Base-by-base conservation (phyloP, 1,140 invertebrate species). In the Phortica variegata region DNA sequence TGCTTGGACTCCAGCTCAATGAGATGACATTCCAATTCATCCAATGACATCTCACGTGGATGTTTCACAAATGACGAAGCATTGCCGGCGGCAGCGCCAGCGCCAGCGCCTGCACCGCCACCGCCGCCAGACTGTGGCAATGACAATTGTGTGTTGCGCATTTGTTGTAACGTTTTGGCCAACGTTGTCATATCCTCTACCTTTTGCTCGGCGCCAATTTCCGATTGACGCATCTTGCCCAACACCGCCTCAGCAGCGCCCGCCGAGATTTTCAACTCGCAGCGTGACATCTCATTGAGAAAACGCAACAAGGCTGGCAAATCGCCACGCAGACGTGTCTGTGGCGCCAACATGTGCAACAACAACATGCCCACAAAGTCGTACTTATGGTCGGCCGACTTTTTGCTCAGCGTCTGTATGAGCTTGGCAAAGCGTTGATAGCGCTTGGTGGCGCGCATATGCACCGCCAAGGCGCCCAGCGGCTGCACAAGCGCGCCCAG, bases 1-100 rank as follows among this genome's bases (percentile, higher is more conserved):
- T 71, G 54, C 53, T 82, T 79, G 10, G 56, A 46, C 53, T 76
- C 72, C 34, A 83, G 54, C 49, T 83, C 79, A 2, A 78, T 54
- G 0, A 82, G 54, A 61, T 81, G 80, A 42, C 65, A 74, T 52
- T 81, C 77, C 33, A 84, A 51, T 49, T 81, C 73, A 3, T 81
- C 77, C 0, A 73, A 10, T 17, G 53, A 69, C 81, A 83, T 82
- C 37, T 79, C 68, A 5, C 60, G 57, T 9, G 72, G 73, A 53
- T 77, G 72, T 38, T 66, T 65, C 17, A 70, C 61, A 20, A 71
- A 66, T 0, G 42, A 43, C 2, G 57, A 57, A 1, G 46, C 60
- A 8, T 42, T 32, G 9, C 31, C 41, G 3, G 39, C 34, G 10
- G 44, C 13, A 3, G 17, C 10, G 6, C 54, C 65, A 39, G 9